Evolutionary conservation across 2,888 invertebrate species (phyloP).

Genomic region (Desoria tigrina): DNA sequence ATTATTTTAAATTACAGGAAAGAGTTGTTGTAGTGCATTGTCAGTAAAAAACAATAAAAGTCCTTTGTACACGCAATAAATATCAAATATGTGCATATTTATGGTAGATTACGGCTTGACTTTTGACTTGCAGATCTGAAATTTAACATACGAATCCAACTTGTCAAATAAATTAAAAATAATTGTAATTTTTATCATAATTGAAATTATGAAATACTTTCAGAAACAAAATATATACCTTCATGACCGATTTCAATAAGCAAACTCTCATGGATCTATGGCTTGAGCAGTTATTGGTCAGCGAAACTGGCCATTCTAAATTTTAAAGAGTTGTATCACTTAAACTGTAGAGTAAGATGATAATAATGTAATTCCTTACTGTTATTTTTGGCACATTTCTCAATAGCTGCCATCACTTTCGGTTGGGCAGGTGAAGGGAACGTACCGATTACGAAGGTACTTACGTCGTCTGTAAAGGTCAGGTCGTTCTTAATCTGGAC

Average conservation of each 20-base stretch:
- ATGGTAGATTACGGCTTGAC: too few species aligned
- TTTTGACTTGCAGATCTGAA: too few species aligned
- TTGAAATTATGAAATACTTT: not conserved
- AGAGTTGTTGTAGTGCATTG: too few species aligned
- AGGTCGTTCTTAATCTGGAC: slow-evolving; percentile 11
- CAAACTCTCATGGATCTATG: slow-evolving; percentile 14
- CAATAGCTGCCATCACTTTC: slow-evolving; percentile 9
- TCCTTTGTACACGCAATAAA: too few species aligned
- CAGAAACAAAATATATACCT: not conserved
- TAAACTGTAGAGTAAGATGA: not conserved
- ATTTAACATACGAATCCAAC: too few species aligned
- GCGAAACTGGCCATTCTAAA: slow-evolving; percentile 12
- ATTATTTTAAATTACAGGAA: too few species aligned
- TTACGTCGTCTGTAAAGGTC: slow-evolving; percentile 16
- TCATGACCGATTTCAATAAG: slow-evolving; percentile 18
- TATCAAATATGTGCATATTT: too few species aligned
- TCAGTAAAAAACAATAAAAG: too few species aligned
- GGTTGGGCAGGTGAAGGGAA: slow-evolving; percentile 15
- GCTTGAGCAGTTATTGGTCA: slow-evolving; percentile 17
- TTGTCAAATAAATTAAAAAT: too few species aligned
- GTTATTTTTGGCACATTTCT: slow-evolving; percentile 16
- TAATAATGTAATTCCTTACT: slow-evolving; percentile 7
- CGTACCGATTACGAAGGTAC: slow-evolving; percentile 6
- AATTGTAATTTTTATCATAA: too few species aligned
- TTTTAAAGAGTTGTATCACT: not conserved